Evolutionary conservation across 1,140 invertebrate species (phyloP), one percentile per base, ranked within the genome.

Genomic region (Drosophila leontia): DNA sequence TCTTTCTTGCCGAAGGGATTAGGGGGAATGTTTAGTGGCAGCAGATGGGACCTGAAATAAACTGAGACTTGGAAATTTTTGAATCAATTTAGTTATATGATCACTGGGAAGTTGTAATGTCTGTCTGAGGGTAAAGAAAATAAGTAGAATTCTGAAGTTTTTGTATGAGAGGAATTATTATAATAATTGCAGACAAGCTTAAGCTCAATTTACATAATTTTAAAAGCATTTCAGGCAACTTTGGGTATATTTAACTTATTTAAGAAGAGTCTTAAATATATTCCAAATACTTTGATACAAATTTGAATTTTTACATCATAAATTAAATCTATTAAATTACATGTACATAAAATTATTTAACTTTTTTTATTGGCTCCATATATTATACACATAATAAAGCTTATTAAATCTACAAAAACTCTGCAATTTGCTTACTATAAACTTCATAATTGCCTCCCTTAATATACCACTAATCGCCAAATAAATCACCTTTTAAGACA

Each of bases 401-500:
- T 53, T 35, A 23, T 23, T 9, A 35, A 35, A 37, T 19, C 51
- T 0, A 6, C 0, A 55, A 55, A 19, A 7, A 19, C 32, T 35
- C 3, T 9, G 1, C 17, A 5, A 15, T 55, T 37, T 23, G 6
- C 13, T 6, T 15, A 15, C 7, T 15, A 37, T 15, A 23, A 39
- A 56, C 53, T 70, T 55, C 19, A 53, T 70, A 68, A 70, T 70
- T 70, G 41, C 41, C 48, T 68, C 13, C 15, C 19, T 41, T 70
- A 68, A 68, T 55, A 35, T 45, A 19, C 26, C 34, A 55, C 63
- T 70, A 70, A 70, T 70, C 39, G 39, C 48, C 63, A 70, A 55
- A 70, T 70, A 70, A 70, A 82, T 86, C 58, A 80, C 69, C 69
- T 56, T 63, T 51, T 75, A 70, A 86, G 82, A 76, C 79, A 79